These are phyloP conservation scores for Streptopelia turtur DNA, from an alignment of 2,797 vertebrate genomes.

Conservation along the genomic window DNA sequence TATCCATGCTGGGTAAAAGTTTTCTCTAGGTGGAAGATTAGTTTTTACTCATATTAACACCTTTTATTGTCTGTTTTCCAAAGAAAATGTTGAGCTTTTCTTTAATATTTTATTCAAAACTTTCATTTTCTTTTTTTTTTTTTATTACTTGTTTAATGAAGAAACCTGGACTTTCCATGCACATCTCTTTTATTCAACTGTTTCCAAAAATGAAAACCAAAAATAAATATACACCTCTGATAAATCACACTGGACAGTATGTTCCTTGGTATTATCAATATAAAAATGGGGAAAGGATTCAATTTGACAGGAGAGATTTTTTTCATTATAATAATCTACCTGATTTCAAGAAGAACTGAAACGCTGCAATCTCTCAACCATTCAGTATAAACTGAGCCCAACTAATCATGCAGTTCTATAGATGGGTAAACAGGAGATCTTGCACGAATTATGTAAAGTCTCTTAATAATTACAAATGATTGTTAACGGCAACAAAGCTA, in stretches of 20 bases:
- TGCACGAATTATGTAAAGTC: conserved; percentile 14
- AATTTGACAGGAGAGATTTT: background rate
- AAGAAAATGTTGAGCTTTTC: background rate
- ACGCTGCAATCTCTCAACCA: background rate
- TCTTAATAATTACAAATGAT: conserved; percentile 35
- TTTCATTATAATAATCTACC: background rate
- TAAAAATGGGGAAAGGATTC: background rate
- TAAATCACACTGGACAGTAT: background rate
- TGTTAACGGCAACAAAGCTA: background rate
- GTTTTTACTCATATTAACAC: background rate
- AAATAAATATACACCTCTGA: background rate
- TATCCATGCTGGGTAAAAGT: background rate
- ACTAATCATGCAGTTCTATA: background rate
- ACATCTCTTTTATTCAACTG: background rate
- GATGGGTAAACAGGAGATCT: background rate
- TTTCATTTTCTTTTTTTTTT: background rate
- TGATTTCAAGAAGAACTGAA: background rate
- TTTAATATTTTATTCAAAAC: background rate
- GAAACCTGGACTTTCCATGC: background rate
- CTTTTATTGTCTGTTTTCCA: background rate
- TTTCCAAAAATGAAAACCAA: background rate
- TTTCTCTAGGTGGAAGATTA: background rate
- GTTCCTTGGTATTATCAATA: background rate
- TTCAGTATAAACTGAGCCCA: background rate
- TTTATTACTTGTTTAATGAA: background rate